Base-by-base conservation (phyloP, 2,888 invertebrate genomes). In the Lobophora halterata region DNA sequence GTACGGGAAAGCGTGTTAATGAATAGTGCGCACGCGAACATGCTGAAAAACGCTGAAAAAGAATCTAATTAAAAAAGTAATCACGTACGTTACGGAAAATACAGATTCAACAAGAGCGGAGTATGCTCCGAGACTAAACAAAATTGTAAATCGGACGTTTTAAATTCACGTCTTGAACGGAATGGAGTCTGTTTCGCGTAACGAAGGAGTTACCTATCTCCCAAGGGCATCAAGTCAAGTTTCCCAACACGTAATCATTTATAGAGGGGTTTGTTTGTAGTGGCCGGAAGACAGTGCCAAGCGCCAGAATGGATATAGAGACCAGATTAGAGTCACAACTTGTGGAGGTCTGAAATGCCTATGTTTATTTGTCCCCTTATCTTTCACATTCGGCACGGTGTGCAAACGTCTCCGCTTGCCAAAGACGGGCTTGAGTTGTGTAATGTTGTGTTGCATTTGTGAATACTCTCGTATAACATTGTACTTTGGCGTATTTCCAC, bases 111-210 rank as follows among this genome's bases (percentile, higher is more conserved):
- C 49, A 57, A 61, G 52, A 47, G 34, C 32, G 45, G 47, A 45
- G 55, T 36, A 52, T 52, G 52, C 47, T 52, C 43, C 53, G 55
- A 54, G 48, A 59, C 50, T 46, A 54, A 52, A 55, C 53, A 46
- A 58, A 65, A 67, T 65, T 62, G 57, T 59, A 61, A 68, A 69
- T 63, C 48, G 51, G 52, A 51, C 55, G 51, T 61, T 73, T 67
- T 64, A 64, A 66, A 71, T 73, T 71, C 70, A 63, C 50, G 59
- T 68, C 71, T 70, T 70, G 67, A 65, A 61, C 60, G 43, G 32
- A 47, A 53, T 65, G 59, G 61, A 66, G 66, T 65, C 63, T 59
- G 63, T 59, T 61, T 55, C 52, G 52, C 26, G 56, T 60, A 67
- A 68, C 61, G 65, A 64, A 62, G 60, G 55, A 64, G 63, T 63